These are phyloP conservation scores for Staurois parvus DNA, from an alignment of 2,797 vertebrate species.

Conservation along the genomic window DNA sequence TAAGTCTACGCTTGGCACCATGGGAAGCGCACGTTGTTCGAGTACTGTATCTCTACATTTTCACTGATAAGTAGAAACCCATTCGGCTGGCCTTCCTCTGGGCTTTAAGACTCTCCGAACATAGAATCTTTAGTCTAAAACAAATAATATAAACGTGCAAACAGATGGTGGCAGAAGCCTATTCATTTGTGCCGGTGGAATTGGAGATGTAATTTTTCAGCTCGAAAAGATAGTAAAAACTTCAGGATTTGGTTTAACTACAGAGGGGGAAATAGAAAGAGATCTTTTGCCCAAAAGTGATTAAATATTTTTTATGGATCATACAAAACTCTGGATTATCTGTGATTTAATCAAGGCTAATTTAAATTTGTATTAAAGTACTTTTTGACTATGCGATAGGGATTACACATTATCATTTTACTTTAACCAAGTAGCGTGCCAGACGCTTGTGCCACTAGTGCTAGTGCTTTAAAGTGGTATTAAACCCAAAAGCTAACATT, in stretches of 20 bases:
- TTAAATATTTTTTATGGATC: not conserved
- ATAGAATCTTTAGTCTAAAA: constrained; percentile 59
- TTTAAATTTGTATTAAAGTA: not conserved
- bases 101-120: constrained; percentile 66
- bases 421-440: too few relatives aligned
- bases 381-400: not conserved
- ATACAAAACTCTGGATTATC: not conserved
- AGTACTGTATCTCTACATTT: constrained; percentile 67
- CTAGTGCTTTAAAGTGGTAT: too few relatives aligned
- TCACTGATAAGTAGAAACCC: constrained; percentile 70
- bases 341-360: not conserved
- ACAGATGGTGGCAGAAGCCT: constrained; percentile 64
- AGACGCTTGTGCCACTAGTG: too few relatives aligned
- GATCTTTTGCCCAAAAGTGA: not conserved
- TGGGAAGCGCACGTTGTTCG: constrained; percentile 60
- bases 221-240: constrained; percentile 53
- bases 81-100: constrained; percentile 58
- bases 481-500: too few relatives aligned
- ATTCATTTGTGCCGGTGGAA: constrained; percentile 58
- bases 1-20: constrained; percentile 66
- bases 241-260: constrained; percentile 30
- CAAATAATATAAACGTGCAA: constrained; percentile 64
- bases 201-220: constrained; percentile 63
- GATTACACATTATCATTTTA: not conserved
- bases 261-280: not conserved